phyloP scores from a whole-genome alignment of 2,888 invertebrate genomes.

The Macrophya alboannulata region DNA sequence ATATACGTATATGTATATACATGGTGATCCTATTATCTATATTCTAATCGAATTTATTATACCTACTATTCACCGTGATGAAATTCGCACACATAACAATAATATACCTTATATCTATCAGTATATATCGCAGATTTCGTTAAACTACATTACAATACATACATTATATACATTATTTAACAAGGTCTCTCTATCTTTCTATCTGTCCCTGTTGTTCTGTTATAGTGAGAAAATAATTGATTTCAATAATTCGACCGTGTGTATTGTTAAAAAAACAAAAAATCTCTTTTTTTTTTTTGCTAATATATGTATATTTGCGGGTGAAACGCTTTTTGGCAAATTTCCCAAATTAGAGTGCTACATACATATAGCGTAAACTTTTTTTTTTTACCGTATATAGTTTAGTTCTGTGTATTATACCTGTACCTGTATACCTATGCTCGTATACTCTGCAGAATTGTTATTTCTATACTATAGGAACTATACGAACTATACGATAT shows the following conservation, averaged over 20 bases:
- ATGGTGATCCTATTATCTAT: background rate
- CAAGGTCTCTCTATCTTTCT: background rate
- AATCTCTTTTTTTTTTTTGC: too few species aligned
- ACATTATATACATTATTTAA: constrained; percentile 1
- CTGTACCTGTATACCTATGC: background rate
- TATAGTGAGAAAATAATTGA: background rate
- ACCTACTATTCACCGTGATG: background rate
- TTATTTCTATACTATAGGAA: too few species aligned
- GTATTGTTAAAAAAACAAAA: background rate
- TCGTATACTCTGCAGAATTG: too few species aligned
- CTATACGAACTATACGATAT: too few species aligned
- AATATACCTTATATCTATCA: background rate
- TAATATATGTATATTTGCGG: background rate
- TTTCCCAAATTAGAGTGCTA: background rate
- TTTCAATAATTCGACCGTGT: background rate
- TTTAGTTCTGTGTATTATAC: too few species aligned
- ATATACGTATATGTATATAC: background rate
- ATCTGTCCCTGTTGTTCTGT: too few species aligned
- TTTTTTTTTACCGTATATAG: too few species aligned
- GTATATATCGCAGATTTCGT: background rate
- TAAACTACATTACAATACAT: too few species aligned
- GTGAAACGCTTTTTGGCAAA: background rate
- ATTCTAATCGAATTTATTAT: background rate
- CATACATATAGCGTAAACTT: background rate
- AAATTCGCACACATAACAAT: background rate